Evolutionary conservation across 2,797 vertebrate species (phyloP), one percentile per base, ranked within the genome.

Genomic region (Myripristis jacobus): DNA sequence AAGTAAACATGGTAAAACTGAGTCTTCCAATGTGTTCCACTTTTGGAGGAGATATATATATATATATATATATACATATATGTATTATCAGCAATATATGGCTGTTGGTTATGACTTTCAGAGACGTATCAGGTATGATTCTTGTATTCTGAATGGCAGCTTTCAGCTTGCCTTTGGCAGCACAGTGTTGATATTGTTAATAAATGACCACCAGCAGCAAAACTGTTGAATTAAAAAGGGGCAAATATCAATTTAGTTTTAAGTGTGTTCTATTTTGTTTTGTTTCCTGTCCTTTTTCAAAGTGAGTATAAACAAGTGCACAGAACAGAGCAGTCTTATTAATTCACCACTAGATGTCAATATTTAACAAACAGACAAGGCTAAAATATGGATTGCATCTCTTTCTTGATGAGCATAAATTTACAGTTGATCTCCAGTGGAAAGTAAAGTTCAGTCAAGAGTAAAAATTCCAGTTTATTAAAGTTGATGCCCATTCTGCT

Each of bases 151-250:
- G 75, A 82, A 73, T 29, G 73, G 83, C 87, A 85, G 81, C 82
- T 87, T 75, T 57, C 55, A 83, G 66, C 54, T 75, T 79, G 73
- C 75, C 66, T 77, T 58, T 80, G 70, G 80, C 76, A 69, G 77
- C 76, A 69, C 31, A 76, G 79, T 83, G 73, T 85, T 77, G 75
- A 80, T 66, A 81, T 79, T 83, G 62, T 82, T 67, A 82, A 81
- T 85, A 83, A 76, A 84, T 64, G 69, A 87, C 80, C 84, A 85
- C 83, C 84, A 87, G 80, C 81, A 85, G 83, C 80, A 86, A 71
- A 81, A 78, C 57, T 80, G 66, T 58, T 52, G 68, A 85, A 88
- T 80, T 77, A 80, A 86, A 86, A 70, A 59, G 52, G 47, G 44
- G 70, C 34, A 72, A 57, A 72, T 38, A 46, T 77, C 62, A 66